Evolutionary conservation across 2,888 invertebrate species (phyloP).

Genomic region (Drosophila anomalata): DNA sequence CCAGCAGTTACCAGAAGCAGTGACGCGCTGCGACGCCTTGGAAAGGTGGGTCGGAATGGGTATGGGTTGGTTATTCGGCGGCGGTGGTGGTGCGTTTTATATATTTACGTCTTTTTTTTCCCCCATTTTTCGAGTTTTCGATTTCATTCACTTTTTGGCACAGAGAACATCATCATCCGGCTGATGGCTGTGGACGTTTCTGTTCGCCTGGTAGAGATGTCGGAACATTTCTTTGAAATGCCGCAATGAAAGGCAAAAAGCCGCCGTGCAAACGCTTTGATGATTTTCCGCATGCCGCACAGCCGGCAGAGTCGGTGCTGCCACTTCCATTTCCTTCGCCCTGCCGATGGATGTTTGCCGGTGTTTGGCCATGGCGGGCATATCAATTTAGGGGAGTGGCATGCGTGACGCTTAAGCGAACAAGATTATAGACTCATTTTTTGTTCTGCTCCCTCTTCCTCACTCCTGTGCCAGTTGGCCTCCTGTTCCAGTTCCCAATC

Average conservation of each 20-base stretch:
- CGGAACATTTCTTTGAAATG: constrained; percentile 81
- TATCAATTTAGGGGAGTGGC: constrained; percentile 77
- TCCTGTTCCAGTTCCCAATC: constrained; percentile 9
- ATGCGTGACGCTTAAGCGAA: constrained; percentile 75
- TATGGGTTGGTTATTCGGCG: constrained; percentile 15
- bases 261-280: constrained; percentile 73
- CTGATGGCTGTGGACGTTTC: constrained; percentile 46
- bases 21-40: constrained; percentile 22
- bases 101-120: constrained; percentile 33
- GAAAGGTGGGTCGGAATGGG: constrained; percentile 25
- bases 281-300: constrained; percentile 75
- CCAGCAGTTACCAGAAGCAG: constrained; percentile 9
- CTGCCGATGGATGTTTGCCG: constrained; percentile 69
- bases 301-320: constrained; percentile 36
- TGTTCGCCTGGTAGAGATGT: constrained; percentile 76
- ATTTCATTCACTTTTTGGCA: constrained; percentile 72
- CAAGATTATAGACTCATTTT: constrained; percentile 71
- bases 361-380: constrained; percentile 73
- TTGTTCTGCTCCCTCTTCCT: constrained; percentile 39
- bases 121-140: constrained; percentile 66
- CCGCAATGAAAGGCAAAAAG: constrained; percentile 74
- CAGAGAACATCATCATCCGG: constrained; percentile 60
- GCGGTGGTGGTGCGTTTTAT: constrained; percentile 44
- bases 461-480: constrained; percentile 7
- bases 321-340: constrained; percentile 32